Conservation (phyloP, 2,888 invertebrate genomes). For the Amphipoea oculea region DNA sequence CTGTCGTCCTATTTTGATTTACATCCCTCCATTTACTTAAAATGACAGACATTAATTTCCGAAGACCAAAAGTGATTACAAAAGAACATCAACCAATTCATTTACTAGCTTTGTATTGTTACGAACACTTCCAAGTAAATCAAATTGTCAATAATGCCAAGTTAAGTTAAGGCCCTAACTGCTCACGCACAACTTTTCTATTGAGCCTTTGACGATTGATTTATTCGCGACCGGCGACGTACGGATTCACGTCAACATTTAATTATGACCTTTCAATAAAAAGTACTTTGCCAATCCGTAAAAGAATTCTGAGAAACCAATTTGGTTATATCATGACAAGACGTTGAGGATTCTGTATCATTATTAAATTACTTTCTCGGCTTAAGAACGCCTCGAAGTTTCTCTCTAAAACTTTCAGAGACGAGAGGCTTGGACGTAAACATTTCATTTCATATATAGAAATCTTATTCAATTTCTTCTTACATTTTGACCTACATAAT, state of each 20-base stretch:
- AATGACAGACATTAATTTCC: not conserved
- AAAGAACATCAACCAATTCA: not conserved
- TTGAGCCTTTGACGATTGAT: constrained; percentile 28
- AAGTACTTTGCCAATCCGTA: constrained; percentile 26
- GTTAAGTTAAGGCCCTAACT: not conserved
- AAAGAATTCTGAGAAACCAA: constrained; percentile 44
- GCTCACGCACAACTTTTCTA: constrained; percentile 33
- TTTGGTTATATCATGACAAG: constrained; percentile 40
- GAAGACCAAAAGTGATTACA: not conserved
- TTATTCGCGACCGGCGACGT: constrained; percentile 20
- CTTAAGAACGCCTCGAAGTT: constrained; percentile 47
- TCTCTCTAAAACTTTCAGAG: constrained; percentile 26
- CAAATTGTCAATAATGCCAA: constrained; percentile 11
- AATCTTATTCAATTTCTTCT: constrained; percentile 30
- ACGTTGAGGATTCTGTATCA: constrained; percentile 41
- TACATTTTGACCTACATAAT: constrained; percentile 34
- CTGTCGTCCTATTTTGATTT: not conserved
- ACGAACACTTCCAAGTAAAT: not conserved
- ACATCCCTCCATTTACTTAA: not conserved
- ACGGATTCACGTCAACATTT: constrained; percentile 32
- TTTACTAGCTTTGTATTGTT: not conserved
- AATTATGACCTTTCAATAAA: constrained; percentile 39
- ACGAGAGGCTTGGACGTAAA: constrained; percentile 36
- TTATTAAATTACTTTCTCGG: constrained; percentile 52
- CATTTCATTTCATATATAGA: constrained; percentile 35